Percentiles rank a stretch among this genome's conserved stretches.
Conservation (phyloP, 2,113 vertebrate genomes). For the Equus quagga region DNA sequence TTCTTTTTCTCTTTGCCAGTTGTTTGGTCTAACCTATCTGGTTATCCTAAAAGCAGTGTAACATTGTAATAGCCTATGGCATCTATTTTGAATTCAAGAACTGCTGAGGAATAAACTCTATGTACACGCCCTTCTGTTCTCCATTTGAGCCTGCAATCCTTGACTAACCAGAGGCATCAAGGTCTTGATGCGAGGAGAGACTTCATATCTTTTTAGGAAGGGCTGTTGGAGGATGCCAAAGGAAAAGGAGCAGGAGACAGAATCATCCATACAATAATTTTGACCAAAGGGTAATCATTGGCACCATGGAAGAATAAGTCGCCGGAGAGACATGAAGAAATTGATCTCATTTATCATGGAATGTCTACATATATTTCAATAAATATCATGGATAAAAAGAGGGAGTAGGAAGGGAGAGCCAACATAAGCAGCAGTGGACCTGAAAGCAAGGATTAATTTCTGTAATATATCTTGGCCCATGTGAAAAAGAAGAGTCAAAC, state of each 20-base stretch:
- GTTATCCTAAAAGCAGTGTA: not conserved
- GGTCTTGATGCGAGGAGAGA: not conserved
- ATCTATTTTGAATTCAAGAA: not conserved
- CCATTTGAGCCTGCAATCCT: not conserved
- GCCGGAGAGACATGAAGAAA: not conserved
- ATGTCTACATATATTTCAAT: not conserved
- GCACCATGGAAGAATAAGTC: not conserved
- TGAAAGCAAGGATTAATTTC: not conserved
- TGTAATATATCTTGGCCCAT: not conserved
- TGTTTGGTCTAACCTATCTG: not conserved
- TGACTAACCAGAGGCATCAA: not conserved
- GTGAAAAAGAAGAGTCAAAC: not conserved
- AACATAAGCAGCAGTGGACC: not conserved
- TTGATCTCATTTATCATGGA: not conserved
- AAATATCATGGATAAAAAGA: not conserved
- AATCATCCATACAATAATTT: not conserved
- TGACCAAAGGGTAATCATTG: not conserved
- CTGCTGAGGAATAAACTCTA: not conserved
- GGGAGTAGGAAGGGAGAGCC: not conserved
- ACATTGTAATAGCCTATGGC: not conserved
- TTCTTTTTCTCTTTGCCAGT: not conserved
- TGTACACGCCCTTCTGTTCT: not conserved
- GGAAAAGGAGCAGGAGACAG: not conserved
- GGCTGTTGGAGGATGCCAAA: not conserved
- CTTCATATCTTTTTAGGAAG: not conserved